Conservation (phyloP, 1,140 invertebrate species). For the Chionoecetes opilio region DNA sequence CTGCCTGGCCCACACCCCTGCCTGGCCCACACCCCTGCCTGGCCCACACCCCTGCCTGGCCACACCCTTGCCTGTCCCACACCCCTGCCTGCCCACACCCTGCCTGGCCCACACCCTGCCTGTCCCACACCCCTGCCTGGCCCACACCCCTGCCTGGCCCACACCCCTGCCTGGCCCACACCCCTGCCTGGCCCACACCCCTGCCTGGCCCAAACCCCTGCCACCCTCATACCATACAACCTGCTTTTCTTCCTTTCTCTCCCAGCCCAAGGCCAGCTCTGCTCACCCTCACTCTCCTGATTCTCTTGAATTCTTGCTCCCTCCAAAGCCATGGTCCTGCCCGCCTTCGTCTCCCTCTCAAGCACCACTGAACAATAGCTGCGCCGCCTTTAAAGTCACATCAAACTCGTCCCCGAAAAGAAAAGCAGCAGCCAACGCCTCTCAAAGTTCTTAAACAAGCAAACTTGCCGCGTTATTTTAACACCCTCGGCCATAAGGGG, state of each 20-base stretch:
- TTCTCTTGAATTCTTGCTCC: no score
- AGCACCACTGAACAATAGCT: constrained; percentile 47
- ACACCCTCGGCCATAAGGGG: constrained; percentile 58
- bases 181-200: neutral
- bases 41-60: neutral
- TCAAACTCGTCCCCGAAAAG: constrained; percentile 33
- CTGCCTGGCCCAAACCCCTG: neutral
- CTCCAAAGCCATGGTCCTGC: neutral
- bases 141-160: no score
- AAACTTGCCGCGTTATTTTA: constrained; percentile 66
- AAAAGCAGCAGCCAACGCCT: neutral
- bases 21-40: no score
- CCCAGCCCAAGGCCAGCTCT: neutral
- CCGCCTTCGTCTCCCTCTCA: neutral
- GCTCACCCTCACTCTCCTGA: neutral
- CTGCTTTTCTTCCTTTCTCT: neutral
- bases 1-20: no score
- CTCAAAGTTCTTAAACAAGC: constrained; percentile 69
- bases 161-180: no score
- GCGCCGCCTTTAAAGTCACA: constrained; percentile 56
- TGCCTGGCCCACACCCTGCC: no score
- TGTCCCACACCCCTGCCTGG: no score
- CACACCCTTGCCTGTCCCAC: no score
- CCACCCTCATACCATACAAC: neutral
- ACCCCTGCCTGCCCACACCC: no score